Conservation (phyloP, 1,140 invertebrate genomes). For the Drosophila sechellia region DNA sequence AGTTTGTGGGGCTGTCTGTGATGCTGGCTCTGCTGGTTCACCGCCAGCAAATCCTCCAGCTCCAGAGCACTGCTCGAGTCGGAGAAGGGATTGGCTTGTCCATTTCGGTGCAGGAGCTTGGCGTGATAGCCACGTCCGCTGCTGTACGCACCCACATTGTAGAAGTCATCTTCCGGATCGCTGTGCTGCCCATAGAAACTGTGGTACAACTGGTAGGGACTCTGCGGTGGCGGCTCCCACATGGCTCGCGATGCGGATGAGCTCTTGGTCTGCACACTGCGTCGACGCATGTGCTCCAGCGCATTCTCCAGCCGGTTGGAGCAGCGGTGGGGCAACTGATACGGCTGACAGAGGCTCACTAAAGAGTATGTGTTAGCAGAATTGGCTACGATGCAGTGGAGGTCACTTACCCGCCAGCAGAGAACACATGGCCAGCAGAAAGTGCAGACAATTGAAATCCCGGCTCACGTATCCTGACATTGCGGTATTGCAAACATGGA, state of each 20-base stretch:
- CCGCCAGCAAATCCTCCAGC: slow-evolving; percentile 59
- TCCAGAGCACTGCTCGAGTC: slow-evolving; percentile 48
- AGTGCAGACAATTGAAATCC: slow-evolving; percentile 20
- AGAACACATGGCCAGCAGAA: slow-evolving; percentile 40
- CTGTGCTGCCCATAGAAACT: slow-evolving; percentile 84
- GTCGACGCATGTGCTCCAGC: slow-evolving; percentile 85
- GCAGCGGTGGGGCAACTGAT: slow-evolving; percentile 78
- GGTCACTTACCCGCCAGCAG: slow-evolving; percentile 51
- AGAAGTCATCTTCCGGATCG: slow-evolving; percentile 75
- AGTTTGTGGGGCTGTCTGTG: slow-evolving; percentile 74
- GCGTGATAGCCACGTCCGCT: slow-evolving; percentile 66
- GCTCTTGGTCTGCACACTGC: slow-evolving; percentile 79
- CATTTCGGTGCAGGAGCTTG: slow-evolving; percentile 61
- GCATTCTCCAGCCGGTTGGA: slow-evolving; percentile 85
- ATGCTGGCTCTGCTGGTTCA: slow-evolving; percentile 47
- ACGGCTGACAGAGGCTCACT: slow-evolving; percentile 60
- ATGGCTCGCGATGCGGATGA: slow-evolving; percentile 59
- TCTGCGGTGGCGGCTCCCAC: slow-evolving; percentile 79
- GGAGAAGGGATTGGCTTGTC: slow-evolving; percentile 45
- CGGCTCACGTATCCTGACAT: slow-evolving; percentile 42
- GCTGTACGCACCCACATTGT: slow-evolving; percentile 49
- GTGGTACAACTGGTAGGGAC: slow-evolving; percentile 87
- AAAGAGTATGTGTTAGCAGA: not conserved
- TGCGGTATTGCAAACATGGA: slow-evolving; percentile 13
- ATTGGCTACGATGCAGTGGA: not conserved